A percentile compares a stretch with the other conserved stretches of the same genome.
These are phyloP conservation scores for Anableps anableps DNA, from an alignment of 2,797 vertebrate genomes.

Conservation along the genomic window DNA sequence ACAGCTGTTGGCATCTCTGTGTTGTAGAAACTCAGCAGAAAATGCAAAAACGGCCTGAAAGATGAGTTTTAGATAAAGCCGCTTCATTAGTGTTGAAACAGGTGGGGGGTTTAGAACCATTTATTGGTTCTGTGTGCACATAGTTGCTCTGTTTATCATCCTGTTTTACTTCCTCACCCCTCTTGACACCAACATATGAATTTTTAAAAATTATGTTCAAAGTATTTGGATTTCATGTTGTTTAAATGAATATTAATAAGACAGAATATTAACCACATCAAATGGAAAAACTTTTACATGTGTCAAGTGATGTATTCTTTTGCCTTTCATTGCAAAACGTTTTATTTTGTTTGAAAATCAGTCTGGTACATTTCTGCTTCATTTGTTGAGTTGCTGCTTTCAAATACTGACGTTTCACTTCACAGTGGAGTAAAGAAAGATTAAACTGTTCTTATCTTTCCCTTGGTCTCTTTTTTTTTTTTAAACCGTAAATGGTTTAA, in stretches of 20 bases:
- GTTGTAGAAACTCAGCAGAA: slow-evolving; percentile 58
- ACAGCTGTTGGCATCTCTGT: slow-evolving; percentile 43
- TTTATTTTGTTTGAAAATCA: slow-evolving; percentile 18
- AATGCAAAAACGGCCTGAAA: neutral
- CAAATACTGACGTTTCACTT: slow-evolving; percentile 33
- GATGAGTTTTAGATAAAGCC: neutral
- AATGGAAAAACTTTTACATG: slow-evolving; percentile 14
- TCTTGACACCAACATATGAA: slow-evolving; percentile 1
- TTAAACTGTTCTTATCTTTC: slow-evolving; percentile 24
- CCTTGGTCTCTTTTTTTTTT: slow-evolving; percentile 7
- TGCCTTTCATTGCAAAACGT: neutral
- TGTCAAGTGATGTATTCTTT: neutral
- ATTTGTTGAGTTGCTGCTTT: slow-evolving; percentile 35
- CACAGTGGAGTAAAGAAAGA: slow-evolving; percentile 41
- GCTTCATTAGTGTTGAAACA: slow-evolving; percentile 13
- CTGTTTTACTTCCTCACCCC: neutral
- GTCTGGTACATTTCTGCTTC: slow-evolving; percentile 27
- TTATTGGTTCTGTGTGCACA: neutral
- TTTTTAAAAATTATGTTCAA: neutral
- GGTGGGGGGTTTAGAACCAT: neutral
- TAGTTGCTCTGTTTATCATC: neutral
- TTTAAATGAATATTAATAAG: slow-evolving; percentile 18
- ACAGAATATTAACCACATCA: neutral
- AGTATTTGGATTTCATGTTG: slow-evolving; percentile 6
- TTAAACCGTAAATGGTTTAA: neutral